phyloP scores from a whole-genome alignment of 2,888 invertebrate genomes.

The Drosophila acutilabella region DNA sequence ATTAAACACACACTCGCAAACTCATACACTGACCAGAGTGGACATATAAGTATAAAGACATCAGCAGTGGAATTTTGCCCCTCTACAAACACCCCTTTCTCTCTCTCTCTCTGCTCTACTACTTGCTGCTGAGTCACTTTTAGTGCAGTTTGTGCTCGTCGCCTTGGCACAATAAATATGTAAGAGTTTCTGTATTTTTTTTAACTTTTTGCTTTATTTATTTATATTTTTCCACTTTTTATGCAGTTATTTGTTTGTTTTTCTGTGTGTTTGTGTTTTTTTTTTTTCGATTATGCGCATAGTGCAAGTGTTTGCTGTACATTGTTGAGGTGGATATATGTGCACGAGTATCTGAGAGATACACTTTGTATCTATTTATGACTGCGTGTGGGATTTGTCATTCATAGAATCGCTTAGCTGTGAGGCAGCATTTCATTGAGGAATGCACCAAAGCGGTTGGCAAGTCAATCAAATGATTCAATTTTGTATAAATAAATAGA shows the following conservation, averaged over 20 bases:
- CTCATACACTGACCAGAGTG: slow-evolving; percentile 31
- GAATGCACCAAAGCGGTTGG: slow-evolving; percentile 12
- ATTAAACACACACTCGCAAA: slow-evolving; percentile 59
- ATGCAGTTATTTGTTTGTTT: slow-evolving; percentile 7
- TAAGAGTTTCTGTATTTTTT: slow-evolving; percentile 47
- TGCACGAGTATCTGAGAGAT: slow-evolving; percentile 17
- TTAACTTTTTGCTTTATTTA: slow-evolving; percentile 9
- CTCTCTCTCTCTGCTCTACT: not conserved
- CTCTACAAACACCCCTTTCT: not conserved
- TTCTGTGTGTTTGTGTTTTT: too few species aligned
- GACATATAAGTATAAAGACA: slow-evolving; percentile 49
- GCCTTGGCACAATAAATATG: slow-evolving; percentile 77
- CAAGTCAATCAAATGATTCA: slow-evolving; percentile 24
- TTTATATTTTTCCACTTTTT: not conserved
- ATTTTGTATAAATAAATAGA: slow-evolving; percentile 10
- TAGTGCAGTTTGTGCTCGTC: slow-evolving; percentile 29
- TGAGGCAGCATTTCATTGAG: slow-evolving; percentile 30
- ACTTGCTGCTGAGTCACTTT: slow-evolving; percentile 52
- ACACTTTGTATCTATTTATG: slow-evolving; percentile 8
- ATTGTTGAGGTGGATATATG: slow-evolving; percentile 37
- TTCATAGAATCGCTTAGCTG: slow-evolving; percentile 38
- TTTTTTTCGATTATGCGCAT: slow-evolving; percentile 60
- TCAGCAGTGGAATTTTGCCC: slow-evolving; percentile 43
- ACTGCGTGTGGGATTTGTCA: slow-evolving; percentile 48
- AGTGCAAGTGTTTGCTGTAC: slow-evolving; percentile 67